Evolutionary conservation across 2,797 vertebrate species (phyloP).

Genomic region (Pygocentrus nattereri): DNA sequence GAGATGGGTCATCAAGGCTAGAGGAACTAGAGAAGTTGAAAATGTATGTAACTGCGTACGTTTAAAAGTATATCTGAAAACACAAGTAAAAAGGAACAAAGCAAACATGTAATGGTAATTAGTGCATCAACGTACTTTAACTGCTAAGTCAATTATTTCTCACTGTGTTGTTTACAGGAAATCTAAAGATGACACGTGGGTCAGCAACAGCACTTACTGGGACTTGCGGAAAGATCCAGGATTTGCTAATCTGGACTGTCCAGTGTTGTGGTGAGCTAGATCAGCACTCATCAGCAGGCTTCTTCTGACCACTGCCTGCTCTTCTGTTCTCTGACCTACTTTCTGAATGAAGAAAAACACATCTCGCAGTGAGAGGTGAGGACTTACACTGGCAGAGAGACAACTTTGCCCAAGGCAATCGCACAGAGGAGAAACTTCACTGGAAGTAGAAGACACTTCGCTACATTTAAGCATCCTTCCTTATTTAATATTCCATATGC

Average conservation of each 20-base stretch:
- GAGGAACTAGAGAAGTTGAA: no score
- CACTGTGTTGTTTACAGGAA: constrained; percentile 78
- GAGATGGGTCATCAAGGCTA: no score
- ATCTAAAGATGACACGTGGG: constrained; percentile 90
- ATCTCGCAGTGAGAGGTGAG: constrained; percentile 11
- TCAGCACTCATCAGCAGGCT: neutral
- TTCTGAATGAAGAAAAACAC: constrained; percentile 24
- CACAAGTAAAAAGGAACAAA: no score
- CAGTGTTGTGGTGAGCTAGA: constrained; percentile 88
- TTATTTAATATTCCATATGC: constrained; percentile 69
- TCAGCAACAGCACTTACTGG: constrained; percentile 94
- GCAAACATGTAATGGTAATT: neutral
- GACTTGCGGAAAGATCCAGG: constrained; percentile 89
- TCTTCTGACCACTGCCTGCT: neutral
- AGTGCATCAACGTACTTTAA: no score
- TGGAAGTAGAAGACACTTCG: constrained; percentile 19
- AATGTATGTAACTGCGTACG: no score
- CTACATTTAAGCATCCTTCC: constrained; percentile 39
- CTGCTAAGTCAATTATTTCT: neutral
- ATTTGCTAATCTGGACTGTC: constrained; percentile 87
- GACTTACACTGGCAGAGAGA: constrained; percentile 18
- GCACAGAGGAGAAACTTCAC: constrained; percentile 6
- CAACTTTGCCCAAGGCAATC: neutral
- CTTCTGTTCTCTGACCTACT: constrained; percentile 28
- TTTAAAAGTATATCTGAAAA: no score